Base-by-base conservation (phyloP, 2,888 invertebrate genomes). In the Nomada fucata region DNA sequence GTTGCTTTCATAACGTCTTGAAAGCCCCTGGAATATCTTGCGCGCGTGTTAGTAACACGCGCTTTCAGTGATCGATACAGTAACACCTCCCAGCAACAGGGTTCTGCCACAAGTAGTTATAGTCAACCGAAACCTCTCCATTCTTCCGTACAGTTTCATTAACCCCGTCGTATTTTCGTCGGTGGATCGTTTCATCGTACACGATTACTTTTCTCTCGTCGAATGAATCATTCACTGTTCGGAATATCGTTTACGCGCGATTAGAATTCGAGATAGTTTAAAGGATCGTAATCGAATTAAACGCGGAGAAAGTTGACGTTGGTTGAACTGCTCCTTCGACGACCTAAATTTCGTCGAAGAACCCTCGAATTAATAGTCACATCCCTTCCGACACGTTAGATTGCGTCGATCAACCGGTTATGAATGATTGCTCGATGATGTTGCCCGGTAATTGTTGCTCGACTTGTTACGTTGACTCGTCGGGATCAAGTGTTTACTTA, bases 51-150 rank as follows among this genome's bases (percentile, higher is more conserved):
- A 57, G 84, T 82, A 85, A 86, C 86, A 91, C 89, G 88, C 88
- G 89, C 86, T 86, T 87, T 78, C 87, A 84, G 82, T 90, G 90
- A 91, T 92, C 92, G 92, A 92, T 92, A 92, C 89, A 90, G 91
- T 91, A 91, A 91, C 91, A 90, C 91, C 91, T 91, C 91, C 88
- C 90, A 92, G 91, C 91, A 91, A 91, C 92, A 91, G 92, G 92
- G 91, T 89, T 87, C 82, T 81, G 84, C 87, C 76, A 86, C 89
- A 88, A 88, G 87, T 85, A 86, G 88, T 88, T 85, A 88, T 82
- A 83, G 86, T 79, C 83, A 73, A 74, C 79, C 77, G 80, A 83
- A 76, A 80, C 71, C 70, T 71, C 82, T 78, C 87, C 80, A 82
- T 86, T 75, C 86, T 82, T 84, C 65, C 71, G 44, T 68, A 64